Evolutionary conservation across 2,888 invertebrate species (phyloP).

Genomic region (Troides helena): DNA sequence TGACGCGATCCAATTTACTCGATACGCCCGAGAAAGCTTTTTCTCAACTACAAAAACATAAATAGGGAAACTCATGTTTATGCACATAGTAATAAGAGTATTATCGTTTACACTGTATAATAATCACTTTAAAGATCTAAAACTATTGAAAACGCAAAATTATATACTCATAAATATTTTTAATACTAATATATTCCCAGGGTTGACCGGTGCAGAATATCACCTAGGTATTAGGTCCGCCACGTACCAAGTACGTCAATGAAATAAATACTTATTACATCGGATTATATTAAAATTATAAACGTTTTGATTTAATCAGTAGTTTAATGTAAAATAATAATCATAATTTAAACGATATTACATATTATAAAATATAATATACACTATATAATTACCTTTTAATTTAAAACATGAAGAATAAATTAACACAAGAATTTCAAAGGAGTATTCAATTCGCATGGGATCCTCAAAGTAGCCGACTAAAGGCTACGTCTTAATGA

Average conservation of each 20-base stretch:
- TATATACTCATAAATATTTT: too few relatives aligned
- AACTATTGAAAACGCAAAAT: too few relatives aligned
- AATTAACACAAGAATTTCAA: constrained; percentile 25
- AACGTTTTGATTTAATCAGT: too few relatives aligned
- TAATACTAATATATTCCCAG: too few relatives aligned
- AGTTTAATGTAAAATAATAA: not conserved
- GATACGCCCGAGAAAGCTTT: constrained; percentile 17
- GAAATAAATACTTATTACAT: too few relatives aligned
- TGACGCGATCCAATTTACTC: constrained; percentile 37
- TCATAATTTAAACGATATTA: not conserved
- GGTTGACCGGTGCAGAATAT: too few relatives aligned
- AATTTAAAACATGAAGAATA: constrained; percentile 17
- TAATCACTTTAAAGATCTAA: too few relatives aligned
- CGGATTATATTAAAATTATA: too few relatives aligned
- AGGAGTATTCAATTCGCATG: constrained; percentile 48
- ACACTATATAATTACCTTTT: not conserved
- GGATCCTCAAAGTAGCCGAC: constrained; percentile 46
- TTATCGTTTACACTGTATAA: not conserved
- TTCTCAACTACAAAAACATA: constrained; percentile 17
- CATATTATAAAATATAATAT: not conserved
- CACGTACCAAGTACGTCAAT: too few relatives aligned
- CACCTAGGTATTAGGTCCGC: too few relatives aligned
- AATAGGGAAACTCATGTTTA: not conserved
- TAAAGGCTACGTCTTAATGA: constrained; percentile 57
- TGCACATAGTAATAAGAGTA: not conserved